These are phyloP conservation scores for Styela clava DNA, from an alignment of 23 tunicate species.

Conservation along the genomic window DNA sequence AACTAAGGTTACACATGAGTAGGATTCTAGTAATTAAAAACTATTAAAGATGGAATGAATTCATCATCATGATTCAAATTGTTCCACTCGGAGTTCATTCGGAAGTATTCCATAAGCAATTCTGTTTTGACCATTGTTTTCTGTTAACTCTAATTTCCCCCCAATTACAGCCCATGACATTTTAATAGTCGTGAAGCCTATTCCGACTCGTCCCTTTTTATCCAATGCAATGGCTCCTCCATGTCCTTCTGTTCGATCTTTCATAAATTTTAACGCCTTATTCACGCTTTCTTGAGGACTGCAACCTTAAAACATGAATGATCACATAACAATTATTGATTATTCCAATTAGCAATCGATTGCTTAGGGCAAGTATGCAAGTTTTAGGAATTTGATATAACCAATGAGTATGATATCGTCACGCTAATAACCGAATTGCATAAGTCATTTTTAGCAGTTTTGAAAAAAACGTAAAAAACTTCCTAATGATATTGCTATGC, in stretches of 20 bases:
- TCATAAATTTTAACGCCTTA: conserved; percentile 41
- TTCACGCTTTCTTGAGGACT: conserved; percentile 30
- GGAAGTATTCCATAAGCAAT: not conserved
- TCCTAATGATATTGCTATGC: no score
- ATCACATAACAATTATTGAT: not conserved
- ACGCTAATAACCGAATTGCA: no score
- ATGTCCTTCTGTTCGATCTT: conserved; percentile 37
- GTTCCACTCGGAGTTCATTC: not conserved
- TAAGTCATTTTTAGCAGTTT: no score
- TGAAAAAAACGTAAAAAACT: no score
- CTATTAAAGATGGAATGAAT: no score
- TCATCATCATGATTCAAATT: no score
- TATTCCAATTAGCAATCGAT: not conserved
- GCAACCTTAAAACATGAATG: conserved; percentile 12
- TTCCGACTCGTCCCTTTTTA: conserved; percentile 36
- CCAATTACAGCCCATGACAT: conserved; percentile 54
- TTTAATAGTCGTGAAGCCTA: conserved; percentile 42
- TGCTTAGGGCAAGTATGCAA: not conserved
- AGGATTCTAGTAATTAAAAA: no score
- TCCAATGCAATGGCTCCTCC: conserved; percentile 58
- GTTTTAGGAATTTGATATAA: no score
- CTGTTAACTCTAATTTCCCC: not conserved
- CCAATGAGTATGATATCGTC: no score
- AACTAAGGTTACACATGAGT: no score
- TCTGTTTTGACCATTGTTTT: not conserved